Conservation (phyloP, 2,888 invertebrate genomes). For the Agrochola circellaris region DNA sequence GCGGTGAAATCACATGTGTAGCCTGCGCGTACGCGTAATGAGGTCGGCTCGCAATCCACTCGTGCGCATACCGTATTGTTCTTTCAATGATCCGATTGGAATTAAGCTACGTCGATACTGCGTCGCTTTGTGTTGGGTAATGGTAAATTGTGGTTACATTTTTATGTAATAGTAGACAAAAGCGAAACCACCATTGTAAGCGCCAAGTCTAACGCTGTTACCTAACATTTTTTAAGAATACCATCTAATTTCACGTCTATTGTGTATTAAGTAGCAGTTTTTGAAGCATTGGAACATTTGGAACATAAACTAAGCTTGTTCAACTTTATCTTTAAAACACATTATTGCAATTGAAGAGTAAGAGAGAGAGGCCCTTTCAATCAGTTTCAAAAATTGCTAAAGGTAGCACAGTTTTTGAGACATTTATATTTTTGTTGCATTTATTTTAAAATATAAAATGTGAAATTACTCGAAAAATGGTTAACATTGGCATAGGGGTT, state of each 20-base stretch:
- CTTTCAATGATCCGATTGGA: conserved; percentile 76
- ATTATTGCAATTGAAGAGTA: neutral
- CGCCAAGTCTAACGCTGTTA: neutral
- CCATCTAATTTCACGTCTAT: neutral
- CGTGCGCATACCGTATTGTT: conserved; percentile 78
- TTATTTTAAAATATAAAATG: no score
- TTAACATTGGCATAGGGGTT: no score
- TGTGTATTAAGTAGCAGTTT: neutral
- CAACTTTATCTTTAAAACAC: neutral
- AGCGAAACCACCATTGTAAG: neutral
- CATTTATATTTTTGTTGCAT: no score
- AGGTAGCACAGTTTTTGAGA: neutral
- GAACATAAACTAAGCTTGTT: neutral
- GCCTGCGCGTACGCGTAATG: conserved; percentile 69
- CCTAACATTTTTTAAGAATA: neutral
- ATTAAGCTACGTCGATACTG: conserved; percentile 74
- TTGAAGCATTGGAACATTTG: neutral
- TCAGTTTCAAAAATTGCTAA: no score
- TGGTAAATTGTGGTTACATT: conserved; percentile 43
- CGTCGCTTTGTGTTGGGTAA: conserved; percentile 60
- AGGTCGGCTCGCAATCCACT: conserved; percentile 68
- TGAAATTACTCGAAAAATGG: no score
- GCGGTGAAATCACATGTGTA: conserved; percentile 88
- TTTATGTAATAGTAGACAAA: conserved; percentile 51
- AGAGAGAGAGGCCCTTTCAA: no score